Evolutionary conservation across 2,888 invertebrate species (phyloP).

Genomic region (Pasiphila rectangulata): DNA sequence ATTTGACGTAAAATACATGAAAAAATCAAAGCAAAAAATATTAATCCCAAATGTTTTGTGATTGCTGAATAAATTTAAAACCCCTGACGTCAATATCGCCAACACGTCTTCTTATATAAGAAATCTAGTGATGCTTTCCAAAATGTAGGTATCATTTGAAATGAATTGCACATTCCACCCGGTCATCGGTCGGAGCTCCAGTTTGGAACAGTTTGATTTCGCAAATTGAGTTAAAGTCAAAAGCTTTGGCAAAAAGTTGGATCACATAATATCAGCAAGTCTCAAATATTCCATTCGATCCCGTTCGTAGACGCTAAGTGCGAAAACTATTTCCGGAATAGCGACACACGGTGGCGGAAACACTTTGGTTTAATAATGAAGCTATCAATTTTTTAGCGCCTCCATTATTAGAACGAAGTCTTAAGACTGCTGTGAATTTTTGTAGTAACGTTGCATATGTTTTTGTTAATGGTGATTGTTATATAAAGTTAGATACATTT

Average conservation of each 20-base stretch:
- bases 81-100: no score
- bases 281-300: conserved; percentile 66
- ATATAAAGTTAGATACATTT: no score
- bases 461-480: no score
- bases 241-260: conserved; percentile 41
- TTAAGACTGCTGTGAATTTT: neutral
- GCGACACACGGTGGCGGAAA: conserved; percentile 50
- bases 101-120: no score
- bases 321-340: conserved; percentile 54
- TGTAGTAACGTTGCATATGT: neutral
- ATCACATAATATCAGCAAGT: conserved; percentile 48
- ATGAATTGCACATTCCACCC: neutral
- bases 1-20: no score
- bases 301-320: conserved; percentile 36
- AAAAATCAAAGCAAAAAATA: no score
- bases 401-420: conserved; percentile 7
- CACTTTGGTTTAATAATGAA: conserved; percentile 37
- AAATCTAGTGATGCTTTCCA: no score
- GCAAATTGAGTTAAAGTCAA: conserved; percentile 34
- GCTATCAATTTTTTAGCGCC: conserved; percentile 20
- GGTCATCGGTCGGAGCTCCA: neutral
- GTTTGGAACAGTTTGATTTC: conserved; percentile 1
- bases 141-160: neutral
- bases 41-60: no score
- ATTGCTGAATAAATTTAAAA: no score